Percentiles rank a stretch among this genome's conserved stretches.
Conservation (phyloP, 2,888 invertebrate genomes). For the Apamea epomidion region DNA sequence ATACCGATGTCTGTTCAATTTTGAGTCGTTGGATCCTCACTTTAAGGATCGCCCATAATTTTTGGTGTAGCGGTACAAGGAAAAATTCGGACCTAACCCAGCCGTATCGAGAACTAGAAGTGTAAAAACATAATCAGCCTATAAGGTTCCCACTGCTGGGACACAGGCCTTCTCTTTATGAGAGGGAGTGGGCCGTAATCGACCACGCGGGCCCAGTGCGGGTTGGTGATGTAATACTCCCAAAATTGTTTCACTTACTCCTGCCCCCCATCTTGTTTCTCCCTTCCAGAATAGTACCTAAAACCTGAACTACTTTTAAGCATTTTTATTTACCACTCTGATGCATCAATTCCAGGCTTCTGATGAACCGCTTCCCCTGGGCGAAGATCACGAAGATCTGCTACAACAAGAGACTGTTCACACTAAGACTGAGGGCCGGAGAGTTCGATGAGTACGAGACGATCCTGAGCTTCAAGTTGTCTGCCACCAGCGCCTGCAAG, state of each 20-base stretch:
- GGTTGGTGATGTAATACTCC: neutral
- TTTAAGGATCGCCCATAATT: neutral
- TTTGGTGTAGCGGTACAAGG: neutral
- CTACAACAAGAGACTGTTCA: conserved; percentile 98
- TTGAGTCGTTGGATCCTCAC: neutral
- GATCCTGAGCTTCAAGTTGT: conserved; percentile 97
- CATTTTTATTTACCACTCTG: neutral
- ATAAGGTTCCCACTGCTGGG: too few relatives aligned
- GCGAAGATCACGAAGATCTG: conserved; percentile 99
- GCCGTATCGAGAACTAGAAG: neutral
- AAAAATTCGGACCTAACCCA: neutral
- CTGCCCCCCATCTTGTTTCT: neutral
- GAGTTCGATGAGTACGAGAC: conserved; percentile 98
- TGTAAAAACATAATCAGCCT: neutral
- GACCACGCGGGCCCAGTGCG: too few relatives aligned
- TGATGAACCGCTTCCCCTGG: conserved; percentile 99
- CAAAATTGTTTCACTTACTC: neutral
- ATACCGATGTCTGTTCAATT: neutral
- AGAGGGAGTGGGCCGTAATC: too few relatives aligned
- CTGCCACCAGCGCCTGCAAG: conserved; percentile 97
- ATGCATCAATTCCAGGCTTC: conserved; percentile 90
- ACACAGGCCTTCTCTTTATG: too few relatives aligned
- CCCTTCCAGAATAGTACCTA: neutral
- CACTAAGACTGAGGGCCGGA: conserved; percentile 97
- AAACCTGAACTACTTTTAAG: neutral